Percentiles rank a stretch among this genome's conserved stretches.
Evolutionary conservation across 2,888 invertebrate genomes (phyloP).

Genomic region (Alloplasta piceator): DNA sequence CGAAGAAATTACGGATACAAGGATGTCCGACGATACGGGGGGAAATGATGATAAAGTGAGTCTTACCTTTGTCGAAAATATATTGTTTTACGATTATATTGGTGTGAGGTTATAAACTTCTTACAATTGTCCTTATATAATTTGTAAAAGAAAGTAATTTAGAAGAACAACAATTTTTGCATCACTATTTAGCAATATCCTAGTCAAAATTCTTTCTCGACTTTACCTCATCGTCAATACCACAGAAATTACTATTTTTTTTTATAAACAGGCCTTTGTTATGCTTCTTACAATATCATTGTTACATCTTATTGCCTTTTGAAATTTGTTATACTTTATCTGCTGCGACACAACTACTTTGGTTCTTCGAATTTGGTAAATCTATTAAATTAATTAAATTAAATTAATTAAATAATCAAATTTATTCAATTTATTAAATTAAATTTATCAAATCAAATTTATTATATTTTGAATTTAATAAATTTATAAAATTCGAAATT

Average conservation of each 20-base stretch:
- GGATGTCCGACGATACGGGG: conserved; percentile 69
- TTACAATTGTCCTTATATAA: not conserved
- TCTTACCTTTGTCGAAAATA: conserved; percentile 1
- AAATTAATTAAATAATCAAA: no score
- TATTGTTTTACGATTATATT: not conserved
- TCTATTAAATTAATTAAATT: no score
- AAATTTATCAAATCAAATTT: no score
- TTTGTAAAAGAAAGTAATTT: no score
- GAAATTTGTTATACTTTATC: not conserved
- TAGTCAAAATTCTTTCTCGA: not conserved
- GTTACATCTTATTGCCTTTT: not conserved
- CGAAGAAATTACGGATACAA: conserved; percentile 32
- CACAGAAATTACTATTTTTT: not conserved
- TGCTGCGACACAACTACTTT: not conserved
- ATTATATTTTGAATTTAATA: no score
- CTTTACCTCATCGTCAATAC: not conserved
- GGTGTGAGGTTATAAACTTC: no score
- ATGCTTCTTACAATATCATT: not conserved
- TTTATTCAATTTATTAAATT: no score
- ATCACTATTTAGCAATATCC: no score
- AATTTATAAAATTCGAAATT: no score
- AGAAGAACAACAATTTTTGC: no score
- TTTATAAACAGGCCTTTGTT: not conserved
- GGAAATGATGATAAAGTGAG: conserved; percentile 65
- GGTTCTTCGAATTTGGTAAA: no score